Evolutionary conservation across 1,140 invertebrate genomes (phyloP).

Genomic region (Yoshiicerus persimilis): DNA sequence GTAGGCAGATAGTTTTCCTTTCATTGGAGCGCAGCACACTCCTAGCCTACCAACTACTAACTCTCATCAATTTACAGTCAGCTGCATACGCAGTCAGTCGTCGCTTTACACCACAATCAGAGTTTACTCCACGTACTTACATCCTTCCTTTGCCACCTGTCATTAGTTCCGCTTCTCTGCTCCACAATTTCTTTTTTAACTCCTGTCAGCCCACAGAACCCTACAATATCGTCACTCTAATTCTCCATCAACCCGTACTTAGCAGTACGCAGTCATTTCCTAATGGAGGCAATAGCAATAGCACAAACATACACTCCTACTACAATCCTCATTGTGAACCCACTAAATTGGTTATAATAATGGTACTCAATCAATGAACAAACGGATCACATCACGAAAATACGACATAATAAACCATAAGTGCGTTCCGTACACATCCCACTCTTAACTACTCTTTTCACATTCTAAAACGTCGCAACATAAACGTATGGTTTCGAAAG

Average conservation of each 20-base stretch:
- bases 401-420: not conserved
- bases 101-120: constrained; percentile 7
- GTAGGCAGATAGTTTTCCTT: not conserved
- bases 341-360: not conserved
- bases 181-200: not conserved
- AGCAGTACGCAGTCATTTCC: too few species aligned
- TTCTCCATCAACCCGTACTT: too few species aligned
- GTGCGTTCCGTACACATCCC: not conserved
- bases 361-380: not conserved
- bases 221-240: not conserved
- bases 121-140: constrained; percentile 9
- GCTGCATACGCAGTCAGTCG: not conserved
- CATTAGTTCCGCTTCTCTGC: not conserved
- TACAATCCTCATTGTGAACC: not conserved
- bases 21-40: not conserved
- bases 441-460: not conserved
- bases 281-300: not conserved
- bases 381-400: too few species aligned
- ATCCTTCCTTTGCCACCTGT: constrained; percentile 21
- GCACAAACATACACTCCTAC: not conserved
- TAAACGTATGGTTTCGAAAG: too few species aligned
- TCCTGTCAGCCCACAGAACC: not conserved
- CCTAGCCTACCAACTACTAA: not conserved
- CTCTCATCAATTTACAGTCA: not conserved
- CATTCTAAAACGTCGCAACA: not conserved